Percentiles rank a stretch among this genome's conserved stretches.
phyloP scores from a whole-genome alignment of 2,797 vertebrate species.

The Takifugu rubripes region DNA sequence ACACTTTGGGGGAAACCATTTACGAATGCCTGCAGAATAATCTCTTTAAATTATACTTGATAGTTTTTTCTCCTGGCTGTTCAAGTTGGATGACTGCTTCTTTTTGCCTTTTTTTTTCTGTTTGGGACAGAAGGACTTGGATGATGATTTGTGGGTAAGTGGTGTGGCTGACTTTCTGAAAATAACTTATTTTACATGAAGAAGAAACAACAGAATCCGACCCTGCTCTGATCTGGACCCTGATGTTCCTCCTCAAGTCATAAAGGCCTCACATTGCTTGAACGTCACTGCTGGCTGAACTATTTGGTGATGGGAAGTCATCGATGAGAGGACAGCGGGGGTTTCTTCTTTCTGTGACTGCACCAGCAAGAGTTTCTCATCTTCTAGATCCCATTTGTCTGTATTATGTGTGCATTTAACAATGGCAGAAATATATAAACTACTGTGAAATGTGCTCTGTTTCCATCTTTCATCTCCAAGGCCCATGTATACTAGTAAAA shows the following conservation, averaged over 20 bases:
- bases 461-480: slow-evolving; percentile 61
- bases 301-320: slow-evolving; percentile 44
- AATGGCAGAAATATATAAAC: slow-evolving; percentile 68
- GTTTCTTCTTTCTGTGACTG: slow-evolving; percentile 26
- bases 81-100: slow-evolving; percentile 59
- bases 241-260: slow-evolving; percentile 49
- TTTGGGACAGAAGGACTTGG: slow-evolving; percentile 49
- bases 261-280: slow-evolving; percentile 54
- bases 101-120: slow-evolving; percentile 18
- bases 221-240: slow-evolving; percentile 46
- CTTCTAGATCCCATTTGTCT: slow-evolving; percentile 69
- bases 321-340: slow-evolving; percentile 26
- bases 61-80: slow-evolving; percentile 51
- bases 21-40: slow-evolving; percentile 66
- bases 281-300: slow-evolving; percentile 55
- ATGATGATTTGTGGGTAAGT: slow-evolving; percentile 53
- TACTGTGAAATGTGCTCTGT: slow-evolving; percentile 77
- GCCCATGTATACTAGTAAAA: slow-evolving; percentile 54
- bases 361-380: slow-evolving; percentile 69
- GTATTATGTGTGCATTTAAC: slow-evolving; percentile 74
- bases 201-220: slow-evolving; percentile 47
- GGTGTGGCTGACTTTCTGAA: slow-evolving; percentile 57
- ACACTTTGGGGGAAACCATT: slow-evolving; percentile 55
- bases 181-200: slow-evolving; percentile 55
- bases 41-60: slow-evolving; percentile 64